Percentiles rank a stretch among this genome's conserved stretches.
phyloP scores from a whole-genome alignment of 2,888 invertebrate species.

The Cosmorhoe ocellata region DNA sequence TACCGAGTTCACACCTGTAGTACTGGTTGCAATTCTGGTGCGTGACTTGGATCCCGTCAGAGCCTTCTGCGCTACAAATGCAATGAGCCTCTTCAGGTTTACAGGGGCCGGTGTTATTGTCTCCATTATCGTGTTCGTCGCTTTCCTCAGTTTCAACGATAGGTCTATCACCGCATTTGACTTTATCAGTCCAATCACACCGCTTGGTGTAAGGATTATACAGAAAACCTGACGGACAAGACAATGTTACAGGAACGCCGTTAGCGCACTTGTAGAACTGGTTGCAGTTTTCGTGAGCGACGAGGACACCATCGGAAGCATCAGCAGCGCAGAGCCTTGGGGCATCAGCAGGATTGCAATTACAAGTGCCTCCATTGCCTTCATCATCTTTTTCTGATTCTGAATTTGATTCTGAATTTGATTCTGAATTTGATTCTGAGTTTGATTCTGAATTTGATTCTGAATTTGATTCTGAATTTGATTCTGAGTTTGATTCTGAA shows the following conservation, averaged over 20 bases:
- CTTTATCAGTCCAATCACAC: conserved; percentile 42
- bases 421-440: background rate
- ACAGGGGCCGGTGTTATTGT: too few species aligned
- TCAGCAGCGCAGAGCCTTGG: conserved; percentile 36
- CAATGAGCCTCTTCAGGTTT: too few species aligned
- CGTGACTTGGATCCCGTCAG: too few species aligned
- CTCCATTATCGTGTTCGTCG: too few species aligned
- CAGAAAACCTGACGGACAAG: conserved; percentile 19
- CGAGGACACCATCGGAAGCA: conserved; percentile 37
- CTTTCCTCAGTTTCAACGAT: background rate
- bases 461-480: background rate
- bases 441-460: too few species aligned
- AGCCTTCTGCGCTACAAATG: too few species aligned
- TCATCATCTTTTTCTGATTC: too few species aligned
- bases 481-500: too few species aligned
- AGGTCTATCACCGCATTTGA: conserved; percentile 34
- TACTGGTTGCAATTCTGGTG: too few species aligned
- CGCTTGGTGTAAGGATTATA: conserved; percentile 31
- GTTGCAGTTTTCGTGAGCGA: conserved; percentile 46
- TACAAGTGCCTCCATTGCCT: conserved; percentile 2
- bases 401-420: too few species aligned
- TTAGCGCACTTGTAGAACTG: conserved; percentile 42
- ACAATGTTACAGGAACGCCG: conserved; percentile 24
- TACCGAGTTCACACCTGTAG: too few species aligned
- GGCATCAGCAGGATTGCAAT: conserved; percentile 35